phyloP scores from a whole-genome alignment of 2,797 vertebrate genomes.

The Enoplosus armatus region DNA sequence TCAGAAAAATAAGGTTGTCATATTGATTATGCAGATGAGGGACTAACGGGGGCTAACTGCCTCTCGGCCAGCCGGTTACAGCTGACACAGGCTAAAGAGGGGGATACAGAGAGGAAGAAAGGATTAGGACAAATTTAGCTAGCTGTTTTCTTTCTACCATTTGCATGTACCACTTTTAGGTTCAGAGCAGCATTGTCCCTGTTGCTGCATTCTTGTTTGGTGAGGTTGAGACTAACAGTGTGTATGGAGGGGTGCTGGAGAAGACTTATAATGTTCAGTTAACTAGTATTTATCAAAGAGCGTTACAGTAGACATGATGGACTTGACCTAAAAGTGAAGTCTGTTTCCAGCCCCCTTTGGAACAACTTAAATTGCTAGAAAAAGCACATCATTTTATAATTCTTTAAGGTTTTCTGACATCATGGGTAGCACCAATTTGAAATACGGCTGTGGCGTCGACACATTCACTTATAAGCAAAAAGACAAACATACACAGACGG shows the following conservation, averaged over 20 bases:
- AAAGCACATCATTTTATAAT: neutral
- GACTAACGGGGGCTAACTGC: conserved; percentile 86
- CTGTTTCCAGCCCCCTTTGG: neutral
- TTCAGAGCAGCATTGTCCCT: conserved; percentile 39
- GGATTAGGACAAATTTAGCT: conserved; percentile 91
- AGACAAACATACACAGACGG: neutral
- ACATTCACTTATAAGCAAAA: neutral
- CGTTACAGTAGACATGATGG: neutral
- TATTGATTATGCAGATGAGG: conserved; percentile 99
- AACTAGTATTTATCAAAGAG: neutral
- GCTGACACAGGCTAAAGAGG: conserved; percentile 89
- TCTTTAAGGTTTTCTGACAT: neutral
- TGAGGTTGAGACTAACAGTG: conserved; percentile 8
- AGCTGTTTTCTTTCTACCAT: conserved; percentile 59
- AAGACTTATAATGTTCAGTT: neutral
- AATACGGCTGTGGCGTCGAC: neutral
- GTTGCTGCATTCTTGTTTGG: conserved; percentile 7
- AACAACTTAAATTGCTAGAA: neutral
- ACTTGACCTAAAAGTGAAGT: neutral
- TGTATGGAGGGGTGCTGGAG: neutral
- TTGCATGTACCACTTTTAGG: conserved; percentile 54
- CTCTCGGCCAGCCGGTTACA: conserved; percentile 86
- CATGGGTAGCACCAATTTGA: neutral
- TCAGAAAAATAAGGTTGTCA: conserved; percentile 99
- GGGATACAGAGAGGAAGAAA: conserved; percentile 82